Evolutionary conservation across 2,797 vertebrate species (phyloP).

Genomic region (Aphelocoma californica): DNA sequence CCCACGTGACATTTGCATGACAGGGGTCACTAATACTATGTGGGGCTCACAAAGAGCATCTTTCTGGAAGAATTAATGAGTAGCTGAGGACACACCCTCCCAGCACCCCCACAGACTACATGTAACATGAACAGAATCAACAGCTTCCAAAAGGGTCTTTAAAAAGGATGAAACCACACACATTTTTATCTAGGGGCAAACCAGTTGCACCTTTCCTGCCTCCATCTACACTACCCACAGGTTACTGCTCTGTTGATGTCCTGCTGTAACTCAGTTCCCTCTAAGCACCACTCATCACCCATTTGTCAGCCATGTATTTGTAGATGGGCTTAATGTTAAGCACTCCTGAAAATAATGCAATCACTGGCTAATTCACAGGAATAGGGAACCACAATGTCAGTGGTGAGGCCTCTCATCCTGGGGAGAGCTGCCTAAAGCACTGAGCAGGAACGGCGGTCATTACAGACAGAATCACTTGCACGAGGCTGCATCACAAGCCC

Average conservation of each 20-base stretch:
- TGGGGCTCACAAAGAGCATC: neutral
- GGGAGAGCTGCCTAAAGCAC: neutral
- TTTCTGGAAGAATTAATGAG: neutral
- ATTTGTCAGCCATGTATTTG: neutral
- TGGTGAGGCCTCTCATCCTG: accelerated
- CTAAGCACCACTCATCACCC: neutral
- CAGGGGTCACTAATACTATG: neutral
- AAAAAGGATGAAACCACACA: neutral
- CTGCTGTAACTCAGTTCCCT: neutral
- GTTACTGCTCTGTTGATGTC: neutral
- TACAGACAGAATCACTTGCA: neutral
- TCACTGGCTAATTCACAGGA: neutral
- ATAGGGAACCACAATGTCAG: neutral
- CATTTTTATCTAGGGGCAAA: neutral
- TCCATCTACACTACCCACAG: neutral
- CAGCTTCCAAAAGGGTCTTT: neutral
- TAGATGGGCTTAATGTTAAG: neutral
- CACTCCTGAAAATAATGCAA: neutral
- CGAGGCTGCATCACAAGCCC: neutral
- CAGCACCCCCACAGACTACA: neutral
- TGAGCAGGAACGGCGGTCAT: neutral
- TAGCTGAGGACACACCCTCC: neutral
- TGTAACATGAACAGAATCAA: accelerated
- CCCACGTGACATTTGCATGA: neutral
- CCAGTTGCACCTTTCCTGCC: neutral